Evolutionary conservation across 2,888 invertebrate species (phyloP).

Genomic region (Amphiduros pacificus): DNA sequence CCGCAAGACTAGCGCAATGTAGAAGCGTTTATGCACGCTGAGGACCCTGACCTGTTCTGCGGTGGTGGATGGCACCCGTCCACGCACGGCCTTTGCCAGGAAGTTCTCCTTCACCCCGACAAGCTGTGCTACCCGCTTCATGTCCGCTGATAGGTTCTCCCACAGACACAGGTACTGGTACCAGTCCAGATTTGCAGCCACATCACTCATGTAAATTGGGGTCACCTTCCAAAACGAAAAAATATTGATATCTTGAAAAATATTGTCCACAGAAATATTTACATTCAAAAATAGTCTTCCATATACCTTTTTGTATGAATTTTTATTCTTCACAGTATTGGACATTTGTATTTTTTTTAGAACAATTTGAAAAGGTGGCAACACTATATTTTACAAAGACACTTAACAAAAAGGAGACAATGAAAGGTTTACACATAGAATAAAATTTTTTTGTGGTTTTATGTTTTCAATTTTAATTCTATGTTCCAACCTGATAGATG

Average conservation of each 20-base stretch:
- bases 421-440: neutral
- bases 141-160: conserved; percentile 76
- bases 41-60: conserved; percentile 28
- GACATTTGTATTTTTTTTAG: no score
- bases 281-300: neutral
- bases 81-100: conserved; percentile 65
- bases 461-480: neutral
- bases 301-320: no score
- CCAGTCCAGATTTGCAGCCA: conserved; percentile 74
- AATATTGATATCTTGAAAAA: neutral
- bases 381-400: no score
- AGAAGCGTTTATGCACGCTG: conserved; percentile 59
- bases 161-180: conserved; percentile 72
- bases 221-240: conserved; percentile 70
- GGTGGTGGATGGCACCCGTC: conserved; percentile 19
- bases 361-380: no score
- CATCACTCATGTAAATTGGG: conserved; percentile 83
- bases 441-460: neutral
- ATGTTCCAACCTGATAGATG: conserved; percentile 76
- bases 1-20: conserved; percentile 81
- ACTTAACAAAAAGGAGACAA: no score
- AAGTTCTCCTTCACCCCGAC: conserved; percentile 86
- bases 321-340: no score
- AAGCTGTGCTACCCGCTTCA: conserved; percentile 83
- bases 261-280: neutral